Evolutionary conservation across 53 echinoderm and acorn worm genomes (phyloP), one percentile per base, ranked within the genome.

Genomic region (Patiria pectinifera): DNA sequence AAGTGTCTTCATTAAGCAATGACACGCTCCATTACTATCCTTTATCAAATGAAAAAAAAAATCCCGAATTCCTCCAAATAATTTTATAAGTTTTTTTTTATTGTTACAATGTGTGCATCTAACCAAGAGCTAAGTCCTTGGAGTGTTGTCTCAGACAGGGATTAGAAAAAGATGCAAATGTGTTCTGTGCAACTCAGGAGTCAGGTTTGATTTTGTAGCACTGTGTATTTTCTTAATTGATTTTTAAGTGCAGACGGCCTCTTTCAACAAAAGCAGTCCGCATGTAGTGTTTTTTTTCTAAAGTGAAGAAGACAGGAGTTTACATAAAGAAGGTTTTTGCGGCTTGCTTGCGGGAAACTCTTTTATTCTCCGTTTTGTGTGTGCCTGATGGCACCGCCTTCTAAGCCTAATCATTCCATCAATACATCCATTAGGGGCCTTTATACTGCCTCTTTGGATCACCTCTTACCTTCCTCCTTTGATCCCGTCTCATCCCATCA

Each of bases 361-460:
- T 79, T 48, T 79, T 11, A 46, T 15, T 12, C 80, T 79, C 80
- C 26, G 11, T 78, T 15, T 78, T 15, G 11, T 24, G 78, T 35
- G 48, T 18, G 59, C 58, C 78, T 60, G 43, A 87, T 19, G 25
- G 62, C 82, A 78, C 78, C 87, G 44, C 59, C 26, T 59, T 71
- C 77, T 76, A n/a, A 24, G n/a, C 76, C 87, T 87, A 87, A 87
- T 87, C 87, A 61, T 59, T 87, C 45, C 62, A 78, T 87, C 87
- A 87, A 87, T 78, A 87, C 74, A 77, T 59, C 87, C 87, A 87
- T 87, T 87, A 75, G 87, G 48, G 87, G 59, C 58, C 87, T 77
- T 87, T 87, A 5, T 87, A 6, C 35, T 18, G 13, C 43, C 16
- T 60, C 76, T 87, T 70, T 77, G 60, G 87, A n/a, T 35, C 25